phyloP scores from a whole-genome alignment of 2,797 vertebrate genomes.

The Sebastes nivosus region DNA sequence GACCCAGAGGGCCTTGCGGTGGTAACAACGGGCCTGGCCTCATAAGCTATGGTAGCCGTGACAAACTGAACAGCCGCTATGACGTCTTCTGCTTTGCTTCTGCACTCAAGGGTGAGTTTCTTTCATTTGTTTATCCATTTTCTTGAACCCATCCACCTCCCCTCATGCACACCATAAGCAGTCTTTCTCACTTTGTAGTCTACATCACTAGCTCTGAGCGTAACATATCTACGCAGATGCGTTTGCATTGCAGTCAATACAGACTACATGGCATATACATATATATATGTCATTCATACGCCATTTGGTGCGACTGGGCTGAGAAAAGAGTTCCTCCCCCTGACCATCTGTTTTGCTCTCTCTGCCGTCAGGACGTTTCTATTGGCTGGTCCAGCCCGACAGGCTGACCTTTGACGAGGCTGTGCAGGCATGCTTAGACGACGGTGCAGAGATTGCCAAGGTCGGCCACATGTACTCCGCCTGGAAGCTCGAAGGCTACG shows the following conservation, averaged over 20 bases:
- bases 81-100: slow-evolving; percentile 95
- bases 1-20: slow-evolving; percentile 90
- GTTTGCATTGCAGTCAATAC: no score
- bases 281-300: no score
- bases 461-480: slow-evolving; percentile 94
- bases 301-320: no score
- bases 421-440: slow-evolving; percentile 86
- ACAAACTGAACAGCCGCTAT: slow-evolving; percentile 85
- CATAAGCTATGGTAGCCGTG: slow-evolving; percentile 89
- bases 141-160: not conserved
- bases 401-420: slow-evolving; percentile 92
- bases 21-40: slow-evolving; percentile 87
- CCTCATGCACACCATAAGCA: no score
- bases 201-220: no score
- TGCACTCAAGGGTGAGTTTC: slow-evolving; percentile 85
- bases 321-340: no score
- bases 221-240: no score
- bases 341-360: slow-evolving; percentile 1
- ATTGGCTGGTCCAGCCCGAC: slow-evolving; percentile 90
- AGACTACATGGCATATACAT: no score
- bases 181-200: no score
- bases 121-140: not conserved
- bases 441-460: slow-evolving; percentile 90
- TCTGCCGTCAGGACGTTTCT: slow-evolving; percentile 85
- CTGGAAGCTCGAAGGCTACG: slow-evolving; percentile 93